Evolutionary conservation across 2,113 vertebrate genomes (phyloP).

Genomic region (Channa maculata): DNA sequence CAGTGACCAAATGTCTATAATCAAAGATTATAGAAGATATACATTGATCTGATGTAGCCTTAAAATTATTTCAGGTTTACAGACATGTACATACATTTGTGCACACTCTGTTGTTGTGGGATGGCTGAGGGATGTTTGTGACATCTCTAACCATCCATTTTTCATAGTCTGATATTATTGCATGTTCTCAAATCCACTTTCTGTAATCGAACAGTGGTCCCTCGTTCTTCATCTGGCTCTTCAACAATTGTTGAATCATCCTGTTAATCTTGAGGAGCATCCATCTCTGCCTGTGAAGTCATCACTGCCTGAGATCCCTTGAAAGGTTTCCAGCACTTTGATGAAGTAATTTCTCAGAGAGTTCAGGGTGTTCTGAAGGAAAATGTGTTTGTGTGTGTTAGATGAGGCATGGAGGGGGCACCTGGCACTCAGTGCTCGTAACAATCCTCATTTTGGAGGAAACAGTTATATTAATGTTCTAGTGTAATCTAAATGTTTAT

Average conservation of each 20-base stretch:
- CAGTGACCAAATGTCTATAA: too few species aligned
- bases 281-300: slow-evolving; percentile 26
- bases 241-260: slow-evolving; percentile 35
- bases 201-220: slow-evolving; percentile 11
- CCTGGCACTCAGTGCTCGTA: slow-evolving; percentile 23
- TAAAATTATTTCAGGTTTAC: too few species aligned
- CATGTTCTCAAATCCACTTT: slow-evolving; percentile 17
- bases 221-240: slow-evolving; percentile 15
- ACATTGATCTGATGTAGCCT: too few species aligned
- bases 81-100: too few species aligned
- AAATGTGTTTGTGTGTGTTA: slow-evolving; percentile 30
- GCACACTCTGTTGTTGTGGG: too few species aligned
- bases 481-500: not conserved
- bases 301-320: slow-evolving; percentile 27
- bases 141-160: not conserved
- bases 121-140: too few species aligned
- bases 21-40: too few species aligned
- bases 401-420: slow-evolving; percentile 5
- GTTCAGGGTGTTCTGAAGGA: slow-evolving; percentile 45
- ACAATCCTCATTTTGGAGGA: slow-evolving; percentile 17
- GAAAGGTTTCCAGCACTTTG: slow-evolving; percentile 49
- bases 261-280: slow-evolving; percentile 34
- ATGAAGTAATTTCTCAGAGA: slow-evolving; percentile 55
- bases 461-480: slow-evolving; percentile 16
- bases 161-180: not conserved